A percentile compares a stretch with the other conserved stretches of the same genome.
Evolutionary conservation across 1,140 invertebrate species (phyloP).

Genomic region (Protaetia brevitarsis): DNA sequence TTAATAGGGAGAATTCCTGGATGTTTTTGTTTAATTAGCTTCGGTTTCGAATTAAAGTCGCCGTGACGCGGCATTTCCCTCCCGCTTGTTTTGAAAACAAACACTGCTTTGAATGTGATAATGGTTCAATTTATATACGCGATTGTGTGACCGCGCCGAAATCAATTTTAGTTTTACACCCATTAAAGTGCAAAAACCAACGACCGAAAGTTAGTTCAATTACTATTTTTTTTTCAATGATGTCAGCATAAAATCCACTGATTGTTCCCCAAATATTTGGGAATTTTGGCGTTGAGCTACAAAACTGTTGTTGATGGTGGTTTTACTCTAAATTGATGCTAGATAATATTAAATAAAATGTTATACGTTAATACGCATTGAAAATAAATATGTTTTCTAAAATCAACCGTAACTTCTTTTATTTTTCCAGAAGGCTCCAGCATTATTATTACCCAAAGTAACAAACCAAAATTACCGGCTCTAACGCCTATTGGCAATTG

Average conservation of each 20-base stretch:
- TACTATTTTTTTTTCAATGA: neutral
- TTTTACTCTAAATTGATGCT: too few relatives aligned
- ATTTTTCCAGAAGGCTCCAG: too few relatives aligned
- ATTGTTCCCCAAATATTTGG: too few relatives aligned
- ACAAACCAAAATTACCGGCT: too few relatives aligned
- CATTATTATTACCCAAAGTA: too few relatives aligned
- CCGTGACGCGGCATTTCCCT: neutral
- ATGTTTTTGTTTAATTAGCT: neutral
- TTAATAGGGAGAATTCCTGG: neutral
- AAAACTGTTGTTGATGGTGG: too few relatives aligned
- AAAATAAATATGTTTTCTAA: too few relatives aligned
- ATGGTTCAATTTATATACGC: conserved; percentile 17
- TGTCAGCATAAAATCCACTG: neutral
- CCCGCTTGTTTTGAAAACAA: conserved; percentile 5
- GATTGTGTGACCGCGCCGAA: neutral
- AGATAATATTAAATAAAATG: too few relatives aligned
- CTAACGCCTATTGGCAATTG: too few relatives aligned
- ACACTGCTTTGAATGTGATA: conserved; percentile 5
- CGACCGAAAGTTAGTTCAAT: conserved; percentile 1
- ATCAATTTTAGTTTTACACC: conserved; percentile 13
- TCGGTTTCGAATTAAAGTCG: neutral
- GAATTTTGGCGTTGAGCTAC: too few relatives aligned
- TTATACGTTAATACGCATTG: too few relatives aligned
- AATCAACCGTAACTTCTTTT: too few relatives aligned
- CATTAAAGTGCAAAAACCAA: neutral